Base-by-base conservation (phyloP, 2,113 vertebrate species). In the Corydoras maculifer region DNA sequence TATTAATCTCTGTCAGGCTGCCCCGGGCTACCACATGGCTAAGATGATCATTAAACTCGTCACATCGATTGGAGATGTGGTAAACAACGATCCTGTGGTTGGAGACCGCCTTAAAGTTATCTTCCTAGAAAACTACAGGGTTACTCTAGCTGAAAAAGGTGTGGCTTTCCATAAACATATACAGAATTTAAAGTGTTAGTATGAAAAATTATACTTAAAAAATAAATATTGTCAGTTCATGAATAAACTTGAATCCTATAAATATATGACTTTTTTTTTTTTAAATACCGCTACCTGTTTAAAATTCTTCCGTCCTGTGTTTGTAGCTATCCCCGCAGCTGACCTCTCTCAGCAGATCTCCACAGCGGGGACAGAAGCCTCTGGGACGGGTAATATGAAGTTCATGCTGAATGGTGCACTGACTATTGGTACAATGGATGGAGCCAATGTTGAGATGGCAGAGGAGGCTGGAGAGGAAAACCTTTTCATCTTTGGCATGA, bases 271-370 rank as follows among this genome's bases (percentile, higher is more conserved):
- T 25, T 25, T n/a, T n/a, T n/a, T n/a, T n/a, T n/a, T n/a, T n/a
- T n/a, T n/a, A n/a, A n/a, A n/a, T n/a, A n/a, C n/a, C n/a, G n/a
- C n/a, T n/a, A n/a, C n/a, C n/a, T n/a, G n/a, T 25, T 4, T 9
- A 11, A 50, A 25, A 15, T 2, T 62, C 14, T 48, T 1, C 15
- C 29, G 61, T 61, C 58, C 8, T 63, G 7, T 5, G 35, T 43
- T 43, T 43, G 35, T 43, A 43, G 35, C 35, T 43, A 43, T 43
- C 2, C 35, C 94, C 0, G 93, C 94, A 0, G 82, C 94, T 0
- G 94, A 96, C 83, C 91, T 96, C 64, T 96, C 94, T 0, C 86
- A 96, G 87, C 94, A 96, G 88, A 96, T 96, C 82, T 96, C 94
- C 75, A 95, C 93, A 0, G 94, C 94, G 0, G 94, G 94, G 74